phyloP scores from a whole-genome alignment of 2,797 vertebrate genomes.

The Coccyzus lansbergi region DNA sequence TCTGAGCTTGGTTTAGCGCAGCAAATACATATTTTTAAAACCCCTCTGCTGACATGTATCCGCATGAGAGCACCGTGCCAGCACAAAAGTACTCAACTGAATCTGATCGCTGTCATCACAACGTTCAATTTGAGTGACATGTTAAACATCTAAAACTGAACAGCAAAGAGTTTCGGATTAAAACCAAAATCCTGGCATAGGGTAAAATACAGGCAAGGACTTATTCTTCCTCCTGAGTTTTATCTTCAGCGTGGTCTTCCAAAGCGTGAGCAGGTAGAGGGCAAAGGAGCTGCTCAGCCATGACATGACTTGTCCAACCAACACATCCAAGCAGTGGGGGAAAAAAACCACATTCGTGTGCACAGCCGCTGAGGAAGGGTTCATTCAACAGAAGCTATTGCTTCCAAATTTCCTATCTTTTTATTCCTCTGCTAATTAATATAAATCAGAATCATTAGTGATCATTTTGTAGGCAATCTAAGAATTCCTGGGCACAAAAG shows the following conservation, averaged over 20 bases:
- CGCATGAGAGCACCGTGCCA: background rate
- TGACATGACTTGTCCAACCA: background rate
- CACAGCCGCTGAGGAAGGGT: background rate
- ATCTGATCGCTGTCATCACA: constrained; percentile 46
- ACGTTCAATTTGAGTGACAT: constrained; percentile 22
- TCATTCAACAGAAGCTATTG: constrained; percentile 8
- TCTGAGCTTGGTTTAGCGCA: background rate
- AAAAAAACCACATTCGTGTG: background rate
- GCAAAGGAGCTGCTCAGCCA: background rate
- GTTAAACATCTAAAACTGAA: constrained; percentile 25
- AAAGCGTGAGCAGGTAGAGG: background rate
- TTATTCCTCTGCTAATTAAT: constrained; percentile 28
- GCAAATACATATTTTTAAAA: background rate
- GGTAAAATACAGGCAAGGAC: background rate
- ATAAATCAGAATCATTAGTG: accelerated
- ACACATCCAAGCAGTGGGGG: accelerated
- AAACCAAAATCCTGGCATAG: background rate
- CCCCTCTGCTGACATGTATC: background rate
- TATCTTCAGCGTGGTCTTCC: background rate
- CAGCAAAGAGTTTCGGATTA: constrained; percentile 3
- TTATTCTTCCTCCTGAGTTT: constrained; percentile 3
- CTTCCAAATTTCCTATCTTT: constrained; percentile 7
- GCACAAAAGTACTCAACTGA: constrained; percentile 10
- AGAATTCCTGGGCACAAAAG: background rate
- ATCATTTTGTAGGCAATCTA: background rate